Conservation (phyloP, 53 echinoderm and acorn worm species). For the Crossaster papposus region DNA sequence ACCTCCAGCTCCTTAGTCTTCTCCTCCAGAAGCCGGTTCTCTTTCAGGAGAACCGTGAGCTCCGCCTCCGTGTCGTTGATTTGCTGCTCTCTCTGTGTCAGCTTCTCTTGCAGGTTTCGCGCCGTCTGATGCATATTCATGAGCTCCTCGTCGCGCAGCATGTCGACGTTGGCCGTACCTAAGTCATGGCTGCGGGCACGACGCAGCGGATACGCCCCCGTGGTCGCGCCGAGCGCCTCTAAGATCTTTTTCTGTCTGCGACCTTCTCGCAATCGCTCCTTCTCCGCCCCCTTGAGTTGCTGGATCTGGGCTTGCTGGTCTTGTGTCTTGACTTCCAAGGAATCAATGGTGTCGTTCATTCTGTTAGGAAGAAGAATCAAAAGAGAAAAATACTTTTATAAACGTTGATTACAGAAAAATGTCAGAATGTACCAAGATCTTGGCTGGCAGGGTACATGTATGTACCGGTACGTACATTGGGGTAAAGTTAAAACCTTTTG, state of each 20-base stretch:
- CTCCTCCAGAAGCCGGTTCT: slow-evolving; percentile 79
- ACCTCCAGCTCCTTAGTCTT: slow-evolving; percentile 73
- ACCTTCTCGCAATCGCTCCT: slow-evolving; percentile 79
- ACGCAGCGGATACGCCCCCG: slow-evolving; percentile 75
- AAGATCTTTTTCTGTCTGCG: slow-evolving; percentile 76
- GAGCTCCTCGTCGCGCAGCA: slow-evolving; percentile 77
- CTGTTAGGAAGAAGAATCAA: slow-evolving; percentile 45
- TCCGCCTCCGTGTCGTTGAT: slow-evolving; percentile 84
- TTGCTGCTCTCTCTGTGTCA: slow-evolving; percentile 66
- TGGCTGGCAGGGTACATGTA: too few relatives aligned
- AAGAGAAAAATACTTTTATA: not conserved
- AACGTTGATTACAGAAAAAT: not conserved
- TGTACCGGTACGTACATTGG: too few relatives aligned
- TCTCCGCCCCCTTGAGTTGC: slow-evolving; percentile 77
- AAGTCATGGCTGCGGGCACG: slow-evolving; percentile 88
- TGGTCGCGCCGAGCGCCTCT: slow-evolving; percentile 66
- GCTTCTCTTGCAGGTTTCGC: slow-evolving; percentile 67
- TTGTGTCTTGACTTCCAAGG: slow-evolving; percentile 74
- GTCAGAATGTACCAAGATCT: not conserved
- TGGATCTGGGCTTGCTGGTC: slow-evolving; percentile 78
- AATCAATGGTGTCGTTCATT: slow-evolving; percentile 82
- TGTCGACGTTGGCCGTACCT: slow-evolving; percentile 65
- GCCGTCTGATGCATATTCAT: slow-evolving; percentile 65
- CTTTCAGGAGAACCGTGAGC: slow-evolving; percentile 83
- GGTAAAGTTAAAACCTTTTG: too few relatives aligned